These are phyloP conservation scores for Siniperca undulata DNA, from an alignment of 2,797 vertebrate genomes.

Conservation along the genomic window DNA sequence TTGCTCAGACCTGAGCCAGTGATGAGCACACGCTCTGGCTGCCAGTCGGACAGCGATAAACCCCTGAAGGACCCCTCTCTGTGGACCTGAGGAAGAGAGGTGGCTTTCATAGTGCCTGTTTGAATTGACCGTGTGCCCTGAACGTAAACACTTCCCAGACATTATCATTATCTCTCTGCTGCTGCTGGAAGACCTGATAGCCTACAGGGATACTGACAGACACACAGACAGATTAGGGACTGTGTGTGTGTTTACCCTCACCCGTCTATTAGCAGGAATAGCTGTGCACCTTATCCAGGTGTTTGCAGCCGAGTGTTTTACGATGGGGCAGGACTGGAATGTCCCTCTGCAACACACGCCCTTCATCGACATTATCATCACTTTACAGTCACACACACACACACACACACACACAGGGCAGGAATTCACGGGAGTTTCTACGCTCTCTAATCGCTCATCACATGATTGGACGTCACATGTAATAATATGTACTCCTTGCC, in stretches of 20 bases:
- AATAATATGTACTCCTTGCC: neutral
- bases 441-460: too few species aligned
- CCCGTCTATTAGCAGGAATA: slow-evolving; percentile 50
- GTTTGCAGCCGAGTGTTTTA: slow-evolving; percentile 74
- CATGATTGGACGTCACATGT: neutral
- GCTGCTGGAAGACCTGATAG: slow-evolving; percentile 32
- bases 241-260: slow-evolving; percentile 36
- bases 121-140: slow-evolving; percentile 40
- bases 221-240: slow-evolving; percentile 22
- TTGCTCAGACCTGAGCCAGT: slow-evolving; percentile 24
- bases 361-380: slow-evolving; percentile 27
- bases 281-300: slow-evolving; percentile 73
- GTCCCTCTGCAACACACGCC: slow-evolving; percentile 49
- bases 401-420: slow-evolving; percentile 21
- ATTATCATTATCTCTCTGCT: slow-evolving; percentile 41
- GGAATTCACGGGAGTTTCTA: slow-evolving; percentile 7
- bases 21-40: slow-evolving; percentile 49
- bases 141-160: slow-evolving; percentile 55
- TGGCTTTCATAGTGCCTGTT: slow-evolving; percentile 37
- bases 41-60: slow-evolving; percentile 41
- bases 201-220: slow-evolving; percentile 45
- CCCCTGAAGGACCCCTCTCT: slow-evolving; percentile 30
- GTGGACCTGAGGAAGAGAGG: slow-evolving; percentile 9
- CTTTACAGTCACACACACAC: slow-evolving; percentile 32
- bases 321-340: slow-evolving; percentile 77